Evolutionary conservation across 2,113 vertebrate genomes (phyloP).

Genomic region (Macaca fascicularis): T2T-MFA8v1.1 NC_088377.1:19691501-19692000

Average conservation of each 20-base stretch:
- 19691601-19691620: too few species aligned
- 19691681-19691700: background rate
- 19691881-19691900: background rate
- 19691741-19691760: background rate
- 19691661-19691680: background rate
- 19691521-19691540: accelerated
- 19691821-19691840: background rate
- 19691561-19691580: background rate
- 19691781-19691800: background rate
- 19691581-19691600: background rate
- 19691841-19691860: background rate
- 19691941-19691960: background rate
- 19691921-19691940: background rate
- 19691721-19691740: background rate
- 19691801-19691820: background rate
- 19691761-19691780: background rate
- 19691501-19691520: background rate
- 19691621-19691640: too few species aligned
- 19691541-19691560: too few species aligned
- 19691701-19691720: background rate
- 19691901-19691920: background rate
- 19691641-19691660: background rate
- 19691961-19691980: background rate
- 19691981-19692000: background rate
- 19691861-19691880: background rate